A percentile compares a stretch with the other conserved stretches of the same genome.
Evolutionary conservation across 2,797 vertebrate species (phyloP).

Genomic region (Danio aesculapii): DNA sequence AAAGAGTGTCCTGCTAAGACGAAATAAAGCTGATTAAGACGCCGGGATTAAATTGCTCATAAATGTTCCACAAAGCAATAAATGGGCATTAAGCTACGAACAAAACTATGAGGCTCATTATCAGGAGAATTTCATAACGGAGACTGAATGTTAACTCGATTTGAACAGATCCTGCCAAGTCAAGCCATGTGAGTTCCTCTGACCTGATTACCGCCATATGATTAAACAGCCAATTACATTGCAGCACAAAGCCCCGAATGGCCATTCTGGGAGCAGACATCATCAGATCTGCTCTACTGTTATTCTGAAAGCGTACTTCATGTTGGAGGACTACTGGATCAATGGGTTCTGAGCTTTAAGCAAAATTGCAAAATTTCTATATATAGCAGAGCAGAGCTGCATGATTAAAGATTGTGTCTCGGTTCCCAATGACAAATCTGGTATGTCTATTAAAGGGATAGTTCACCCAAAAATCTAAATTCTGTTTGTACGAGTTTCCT

Average conservation of each 20-base stretch:
- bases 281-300: conserved; percentile 20
- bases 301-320: not conserved
- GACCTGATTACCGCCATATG: conserved; percentile 54
- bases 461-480: too few relatives aligned
- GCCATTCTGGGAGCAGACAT: conserved; percentile 30
- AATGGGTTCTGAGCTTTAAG: not conserved
- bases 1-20: conserved; percentile 22
- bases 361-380: not conserved
- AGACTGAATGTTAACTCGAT: conserved; percentile 57
- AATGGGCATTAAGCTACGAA: conserved; percentile 49
- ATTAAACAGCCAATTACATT: conserved; percentile 59
- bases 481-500: too few relatives aligned
- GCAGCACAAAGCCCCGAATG: conserved; percentile 27
- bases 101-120: conserved; percentile 55
- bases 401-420: too few relatives aligned
- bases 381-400: not conserved
- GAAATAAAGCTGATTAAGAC: conserved; percentile 49
- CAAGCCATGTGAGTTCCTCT: conserved; percentile 28
- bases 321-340: not conserved
- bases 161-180: conserved; percentile 51
- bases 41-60: conserved; percentile 45
- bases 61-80: conserved; percentile 52
- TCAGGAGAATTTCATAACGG: conserved; percentile 49
- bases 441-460: too few relatives aligned
- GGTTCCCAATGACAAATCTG: too few relatives aligned